phyloP scores from a whole-genome alignment of 92 coral and sea anemone species.

The Pocillopora meandrina region DNA sequence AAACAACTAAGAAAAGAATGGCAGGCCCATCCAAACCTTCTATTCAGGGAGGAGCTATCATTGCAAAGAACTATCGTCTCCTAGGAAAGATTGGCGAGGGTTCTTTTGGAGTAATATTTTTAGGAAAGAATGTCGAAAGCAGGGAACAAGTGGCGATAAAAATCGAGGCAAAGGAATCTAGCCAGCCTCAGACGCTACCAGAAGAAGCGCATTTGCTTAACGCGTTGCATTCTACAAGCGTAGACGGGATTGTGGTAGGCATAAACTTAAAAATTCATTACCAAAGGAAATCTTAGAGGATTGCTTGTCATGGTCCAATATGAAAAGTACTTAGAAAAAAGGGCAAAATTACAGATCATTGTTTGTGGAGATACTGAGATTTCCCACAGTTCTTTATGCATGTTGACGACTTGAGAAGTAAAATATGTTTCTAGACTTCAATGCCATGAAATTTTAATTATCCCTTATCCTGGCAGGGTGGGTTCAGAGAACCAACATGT shows the following conservation, averaged over 20 bases:
- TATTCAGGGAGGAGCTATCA: constrained; percentile 25
- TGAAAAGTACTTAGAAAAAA: too few relatives aligned
- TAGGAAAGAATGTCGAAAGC: constrained; percentile 54
- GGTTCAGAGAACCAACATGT: too few relatives aligned
- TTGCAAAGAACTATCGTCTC: constrained; percentile 60
- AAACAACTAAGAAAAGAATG: constrained; percentile 25
- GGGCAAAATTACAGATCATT: too few relatives aligned
- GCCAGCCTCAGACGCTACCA: constrained; percentile 51
- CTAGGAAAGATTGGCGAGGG: constrained; percentile 70
- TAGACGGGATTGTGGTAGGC: constrained; percentile 39
- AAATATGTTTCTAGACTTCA: too few relatives aligned
- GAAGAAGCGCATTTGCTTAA: constrained; percentile 75
- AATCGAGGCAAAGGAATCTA: constrained; percentile 49
- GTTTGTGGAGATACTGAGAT: too few relatives aligned
- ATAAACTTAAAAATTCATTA: not conserved
- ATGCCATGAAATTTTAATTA: too few relatives aligned
- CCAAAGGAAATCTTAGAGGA: too few relatives aligned
- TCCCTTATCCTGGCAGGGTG: too few relatives aligned
- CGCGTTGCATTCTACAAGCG: constrained; percentile 44
- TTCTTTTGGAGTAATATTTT: constrained; percentile 72
- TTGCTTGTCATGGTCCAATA: too few relatives aligned
- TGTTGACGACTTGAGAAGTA: too few relatives aligned
- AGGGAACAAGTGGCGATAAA: constrained; percentile 72
- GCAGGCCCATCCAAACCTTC: constrained; percentile 31
- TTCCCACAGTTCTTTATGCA: too few relatives aligned